Base-by-base conservation (phyloP, 2,888 invertebrate genomes). In the Cephus spinipes region DNA sequence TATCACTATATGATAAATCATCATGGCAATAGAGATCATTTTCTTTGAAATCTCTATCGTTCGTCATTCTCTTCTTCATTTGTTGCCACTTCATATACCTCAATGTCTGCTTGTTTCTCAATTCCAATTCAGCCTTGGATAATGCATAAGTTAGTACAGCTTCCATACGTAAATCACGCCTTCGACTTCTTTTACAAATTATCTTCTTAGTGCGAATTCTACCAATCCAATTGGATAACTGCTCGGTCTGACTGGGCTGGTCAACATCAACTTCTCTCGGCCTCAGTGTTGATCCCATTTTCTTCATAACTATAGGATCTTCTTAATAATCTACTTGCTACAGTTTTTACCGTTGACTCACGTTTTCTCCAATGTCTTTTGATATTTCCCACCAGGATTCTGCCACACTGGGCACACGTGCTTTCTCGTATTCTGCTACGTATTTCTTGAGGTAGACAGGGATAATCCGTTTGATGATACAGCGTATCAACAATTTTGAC, bases 111-210 rank as follows among this genome's bases (percentile, higher is more conserved):
- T 94, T 95, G 85, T 90, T 90, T 83, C 94, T 90, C 79, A 95
- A 92, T 87, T 94, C 94, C 83, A 90, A 91, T 88, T 95, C 94
- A 4, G 95, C 95, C 82, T 93, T 93, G 81, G 88, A 89, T 77
- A 95, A 90, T 71, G 95, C 94, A 87, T 92, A 92, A 83, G 93
- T 93, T 88, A 95, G 92, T 86, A 95, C 93, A 84, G 95, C 95
- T 90, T 95, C 94, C 85, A 94, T 92, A 84, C 95, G 93, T 82
- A 95, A 91, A 90, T 95, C 93, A 86, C 94, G 94, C 85, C 93
- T 93, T 87, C 92, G 93, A 91, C 92, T 93, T 87, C 93, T 92
- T 90, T 93, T 93, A 85, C 93, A 93, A 86, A 91, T 92, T 82
- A 91, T 87, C 88, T 94, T 94, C 92, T 95, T 95, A 89, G 91